Evolutionary conservation across 2,888 invertebrate species (phyloP), one percentile per base, ranked within the genome.

Genomic region (Busseola fusca): DNA sequence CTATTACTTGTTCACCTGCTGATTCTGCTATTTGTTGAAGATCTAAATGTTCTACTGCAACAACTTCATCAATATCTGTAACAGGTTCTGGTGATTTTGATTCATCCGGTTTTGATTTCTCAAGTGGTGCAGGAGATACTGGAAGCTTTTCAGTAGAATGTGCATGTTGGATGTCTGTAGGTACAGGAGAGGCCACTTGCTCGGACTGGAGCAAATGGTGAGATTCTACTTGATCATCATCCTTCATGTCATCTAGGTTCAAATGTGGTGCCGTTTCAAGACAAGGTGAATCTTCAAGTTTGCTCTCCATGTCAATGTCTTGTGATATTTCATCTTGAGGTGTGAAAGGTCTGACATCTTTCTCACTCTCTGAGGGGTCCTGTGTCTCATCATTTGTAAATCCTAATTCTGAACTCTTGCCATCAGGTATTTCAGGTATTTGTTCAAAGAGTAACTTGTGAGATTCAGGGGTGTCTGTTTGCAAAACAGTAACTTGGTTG

Each of bases 391-490:
- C 95, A 87, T 92, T 92, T 37, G 87, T 87, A 83, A 95, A 95
- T 52, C 95, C 95, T 87, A 95, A 83, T 85, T 95, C 95, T 27
- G 95, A 95, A 86, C 94, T 95, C 84, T 95, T 95, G 18, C 95
- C 95, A 84, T 95, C 95, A 52, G 95, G 95, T 81, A 95, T 95
- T 91, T 95, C 95, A 34, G 95, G 95, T 82, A 95, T 95, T 88
- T 95, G 95, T 88, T 95, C 95, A 86, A 95, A 95, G 18, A 95
- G 85, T 65, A 95, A 87, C 83, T 95, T 95, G 82, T 95, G 95
- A 91, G 95, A 95, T 91, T 95, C 95, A 34, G 95, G 95, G 40
- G 95, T 95, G 74, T 95, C 95, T 52, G 95, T 95, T 76, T 93
- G 95, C 65, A 89, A 82, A 10, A 93, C 90, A 69, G 88, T 83